These are phyloP conservation scores for Furcula furcula DNA, from an alignment of 2,888 invertebrate genomes.

Conservation along the genomic window DNA sequence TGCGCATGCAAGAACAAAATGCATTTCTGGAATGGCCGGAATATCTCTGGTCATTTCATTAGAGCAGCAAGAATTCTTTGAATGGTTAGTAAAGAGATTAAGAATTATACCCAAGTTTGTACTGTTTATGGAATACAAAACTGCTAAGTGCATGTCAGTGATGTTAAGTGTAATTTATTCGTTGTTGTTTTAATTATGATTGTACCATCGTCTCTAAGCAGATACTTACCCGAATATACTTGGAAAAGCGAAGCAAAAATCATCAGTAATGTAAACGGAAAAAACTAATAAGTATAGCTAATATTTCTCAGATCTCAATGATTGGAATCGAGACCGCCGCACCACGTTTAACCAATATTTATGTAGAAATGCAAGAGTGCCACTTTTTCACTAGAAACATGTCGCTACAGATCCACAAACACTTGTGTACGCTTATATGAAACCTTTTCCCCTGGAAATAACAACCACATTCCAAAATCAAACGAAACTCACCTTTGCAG, in stretches of 20 bases:
- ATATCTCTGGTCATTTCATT: constrained; percentile 26
- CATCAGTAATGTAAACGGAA: constrained; percentile 9
- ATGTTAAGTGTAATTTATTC: too few species aligned
- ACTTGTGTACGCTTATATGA: constrained; percentile 9
- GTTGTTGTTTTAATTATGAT: too few species aligned
- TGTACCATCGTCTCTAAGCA: too few species aligned
- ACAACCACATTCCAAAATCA: too few species aligned
- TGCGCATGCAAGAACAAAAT: constrained; percentile 37
- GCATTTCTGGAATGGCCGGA: constrained; percentile 41
- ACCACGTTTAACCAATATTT: constrained; percentile 54
- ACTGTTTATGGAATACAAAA: too few species aligned
- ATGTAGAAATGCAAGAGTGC: constrained; percentile 61
- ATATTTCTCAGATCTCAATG: constrained; percentile 36
- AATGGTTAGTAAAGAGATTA: too few species aligned
- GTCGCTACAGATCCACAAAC: constrained; percentile 40
- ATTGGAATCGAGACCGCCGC: constrained; percentile 33
- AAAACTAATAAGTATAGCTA: constrained; percentile 20
- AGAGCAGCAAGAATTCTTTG: constrained; percentile 4
- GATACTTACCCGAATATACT: too few species aligned
- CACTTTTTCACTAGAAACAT: constrained; percentile 48
- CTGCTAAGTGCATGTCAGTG: too few species aligned
- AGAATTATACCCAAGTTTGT: too few species aligned
- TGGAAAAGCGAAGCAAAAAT: too few species aligned
- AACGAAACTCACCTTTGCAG: constrained; percentile 17
- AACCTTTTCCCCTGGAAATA: constrained; percentile 21